Base-by-base conservation (phyloP, 2,797 vertebrate species). In the Meda fulgida region DNA sequence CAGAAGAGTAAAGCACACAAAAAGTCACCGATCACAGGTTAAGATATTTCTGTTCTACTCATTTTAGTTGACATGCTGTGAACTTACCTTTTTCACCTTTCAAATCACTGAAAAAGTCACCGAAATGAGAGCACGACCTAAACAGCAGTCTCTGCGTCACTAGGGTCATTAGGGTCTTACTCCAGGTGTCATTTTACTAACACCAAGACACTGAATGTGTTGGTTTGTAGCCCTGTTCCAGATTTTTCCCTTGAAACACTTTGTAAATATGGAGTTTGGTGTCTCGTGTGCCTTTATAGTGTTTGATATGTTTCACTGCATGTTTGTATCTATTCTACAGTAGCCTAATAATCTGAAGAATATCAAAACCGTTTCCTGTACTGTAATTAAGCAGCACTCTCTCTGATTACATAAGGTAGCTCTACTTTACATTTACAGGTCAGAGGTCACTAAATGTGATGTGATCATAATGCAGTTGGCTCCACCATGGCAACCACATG, bases 1-100 rank as follows among this genome's bases (percentile, higher is more conserved):
- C 71, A 66, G 86, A 73, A 81, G 55, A 78, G 69, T 51, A 78
- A 51, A 83, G 60, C 55, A 48, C 78, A 71, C 16, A 51, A 65
- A n/a, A 72, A 76, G 81, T 75, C 70, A 36, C 13, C 14, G 31
- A 7, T 65, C 19, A 53, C n/a, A 76, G 43, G 46, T 66, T 48
- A 34, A 16, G 63, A 38, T 83, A 43, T 46, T 23, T 81, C 10
- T 60, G 40, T 23, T 81, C 16, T 26, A 58, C 34, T 26, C 3
- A 60, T 31, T 31, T 31, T 31, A 31, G 31, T 31, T 31, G 31
- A 31, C 31, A 31, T 31, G 31, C 31, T n/a, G 1, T 77, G 73
- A 23, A n/a, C 7, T 38, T 16, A 23, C 21, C 46, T 36, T 76
- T 23, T 31, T 7, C 60, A 31, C 26, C 26, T 31, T 36, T 38